Percentiles rank a stretch among this genome's conserved stretches.
phyloP scores from a whole-genome alignment of 2,888 invertebrate species.

The Spicauda simplicius region DNA sequence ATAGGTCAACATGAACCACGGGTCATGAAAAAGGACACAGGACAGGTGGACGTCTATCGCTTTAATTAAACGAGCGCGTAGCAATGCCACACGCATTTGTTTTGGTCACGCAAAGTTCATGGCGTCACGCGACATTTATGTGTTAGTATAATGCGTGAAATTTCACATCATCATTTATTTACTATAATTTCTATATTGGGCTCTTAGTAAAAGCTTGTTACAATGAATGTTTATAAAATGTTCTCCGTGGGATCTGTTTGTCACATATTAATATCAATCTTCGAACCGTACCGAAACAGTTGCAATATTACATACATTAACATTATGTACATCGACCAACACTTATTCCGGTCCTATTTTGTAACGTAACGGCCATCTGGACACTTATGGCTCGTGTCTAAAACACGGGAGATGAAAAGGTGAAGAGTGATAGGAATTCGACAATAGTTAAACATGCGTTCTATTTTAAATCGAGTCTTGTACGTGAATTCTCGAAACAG shows the following conservation, averaged over 20 bases:
- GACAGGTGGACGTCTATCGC: slow-evolving; percentile 24
- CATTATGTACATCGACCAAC: no score
- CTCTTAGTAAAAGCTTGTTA: no score
- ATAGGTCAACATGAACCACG: slow-evolving; percentile 12
- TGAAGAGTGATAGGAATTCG: slow-evolving; percentile 5
- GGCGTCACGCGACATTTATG: slow-evolving; percentile 45
- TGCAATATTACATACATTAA: no score
- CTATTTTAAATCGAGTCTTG: slow-evolving; percentile 7
- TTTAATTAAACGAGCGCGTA: slow-evolving; percentile 30
- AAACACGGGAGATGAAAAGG: neutral
- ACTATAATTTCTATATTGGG: neutral
- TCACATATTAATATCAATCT: no score
- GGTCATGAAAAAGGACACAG: slow-evolving; percentile 7
- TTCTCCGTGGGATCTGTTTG: no score
- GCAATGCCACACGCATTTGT: slow-evolving; percentile 38
- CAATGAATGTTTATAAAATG: no score
- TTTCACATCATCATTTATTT: slow-evolving; percentile 15
- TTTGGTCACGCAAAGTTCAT: slow-evolving; percentile 47
- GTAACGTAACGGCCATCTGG: neutral
- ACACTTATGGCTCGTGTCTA: neutral
- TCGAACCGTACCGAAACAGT: no score
- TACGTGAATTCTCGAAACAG: slow-evolving; percentile 14
- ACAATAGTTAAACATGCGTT: slow-evolving; percentile 13
- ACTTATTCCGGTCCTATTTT: no score
- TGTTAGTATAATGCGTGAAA: slow-evolving; percentile 35